Evolutionary conservation across 2,888 invertebrate species (phyloP), one percentile per base, ranked within the genome.

Genomic region (Drosophila kanekoi): DNA sequence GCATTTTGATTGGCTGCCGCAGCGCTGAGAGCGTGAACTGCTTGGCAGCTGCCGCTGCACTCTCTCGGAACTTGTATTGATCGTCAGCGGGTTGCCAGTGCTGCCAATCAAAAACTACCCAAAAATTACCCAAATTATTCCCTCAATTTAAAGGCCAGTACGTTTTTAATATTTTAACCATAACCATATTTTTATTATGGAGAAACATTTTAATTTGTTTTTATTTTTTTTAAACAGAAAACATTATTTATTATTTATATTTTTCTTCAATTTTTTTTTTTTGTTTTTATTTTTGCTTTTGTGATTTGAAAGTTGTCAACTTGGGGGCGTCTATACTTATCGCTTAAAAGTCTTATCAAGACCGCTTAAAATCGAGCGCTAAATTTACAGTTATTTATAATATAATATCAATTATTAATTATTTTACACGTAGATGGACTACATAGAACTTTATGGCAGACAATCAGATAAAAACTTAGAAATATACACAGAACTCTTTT

Each of bases 271-370:
- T 60, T 53, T 48, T 53, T n/a, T n/a, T 52, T 56, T 60, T 44
- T 57, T 51, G 44, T 41, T 43, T 49, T 62, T 68, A 48, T 33
- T 40, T 61, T 64, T 52, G 40, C 66, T 67, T 69, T 59, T 66
- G 57, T 81, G 75, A 87, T 74, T 87, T 84, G 67, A 79, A 79
- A 82, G 58, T 81, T 75, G 77, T 79, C 81, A 79, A 79, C 84
- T 79, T 75, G 64, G 67, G 61, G 64, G 62, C 59, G 14, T 59
- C 74, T 69, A 79, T 47, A 54, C 89, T 89, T 83, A 83, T 61
- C 35, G 68, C 82, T 62, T 87, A 85, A 78, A 83, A 89, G 88
- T 89, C 83, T 83, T 89, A 89, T 87, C 88, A 85, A 89, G 89
- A 89, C 89, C 83, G 72, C 83, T 85, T 83, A 89, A 89, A 87